Base-by-base conservation (phyloP, 2,888 invertebrate species). In the Iselma pallidipennis region DNA sequence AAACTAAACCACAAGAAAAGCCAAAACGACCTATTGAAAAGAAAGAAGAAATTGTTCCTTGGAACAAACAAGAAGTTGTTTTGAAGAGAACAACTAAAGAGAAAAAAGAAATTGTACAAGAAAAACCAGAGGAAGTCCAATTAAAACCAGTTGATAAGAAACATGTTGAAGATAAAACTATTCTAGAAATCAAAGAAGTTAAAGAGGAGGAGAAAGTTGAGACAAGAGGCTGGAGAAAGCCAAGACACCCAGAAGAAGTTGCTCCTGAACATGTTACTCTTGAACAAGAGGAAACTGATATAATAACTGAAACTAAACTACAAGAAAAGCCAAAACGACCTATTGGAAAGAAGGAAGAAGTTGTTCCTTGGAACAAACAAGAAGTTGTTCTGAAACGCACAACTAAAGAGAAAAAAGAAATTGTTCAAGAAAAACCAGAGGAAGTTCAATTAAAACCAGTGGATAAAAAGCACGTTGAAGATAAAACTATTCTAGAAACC, bases 281-380 rank as follows among this genome's bases (percentile, higher is more conserved):
- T 48, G 26, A 29, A 16, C 16, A 21, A 12, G 29, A 31, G 21
- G 6, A 19, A 23, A 45, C 12, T 21, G 55, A 25, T n/a, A n/a
- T 31, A 23, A 14, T 29, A 23, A 12, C 28, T 26, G 49, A 51
- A 42, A 48, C 19, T 28, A 53, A 66, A 33, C 48, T 45, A 49
- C 29, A 49, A 49, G 49, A 56, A 21, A 49, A 49, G 19, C 59
- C 49, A 4, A 23, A 55, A 29, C 10, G 59, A 19, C 16, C 7
- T 12, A n/a, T 28, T 16, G 29, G 28, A 29, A 51, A 33, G 31
- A 28, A 51, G 9, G 51, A 51, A 51, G 51, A 51, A 31, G 5
- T 21, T 31, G 2, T 51, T 65, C 85, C 86, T n/a, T 87, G 87
- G 87, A 90, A 86, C 6, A 86, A 90, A 73, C 88, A 91, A 79